phyloP scores from a whole-genome alignment of 2,797 vertebrate species.

The Syngnathus acus region DNA sequence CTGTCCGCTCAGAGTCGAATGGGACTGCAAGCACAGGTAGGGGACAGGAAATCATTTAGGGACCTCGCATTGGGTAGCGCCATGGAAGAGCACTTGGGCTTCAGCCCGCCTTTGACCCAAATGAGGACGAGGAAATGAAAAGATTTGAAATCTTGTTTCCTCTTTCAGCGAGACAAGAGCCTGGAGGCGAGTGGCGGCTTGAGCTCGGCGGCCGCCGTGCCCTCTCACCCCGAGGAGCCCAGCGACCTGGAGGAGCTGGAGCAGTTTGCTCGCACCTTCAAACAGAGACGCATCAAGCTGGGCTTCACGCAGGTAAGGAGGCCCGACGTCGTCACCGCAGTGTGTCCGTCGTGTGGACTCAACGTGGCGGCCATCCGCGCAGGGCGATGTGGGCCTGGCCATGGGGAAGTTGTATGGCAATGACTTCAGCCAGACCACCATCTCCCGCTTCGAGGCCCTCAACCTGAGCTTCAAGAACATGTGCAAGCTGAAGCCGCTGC shows the following conservation, averaged over 20 bases:
- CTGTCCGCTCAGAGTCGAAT: conserved; percentile 75
- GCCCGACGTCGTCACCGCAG: rapidly evolving
- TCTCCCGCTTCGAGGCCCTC: conserved; percentile 90
- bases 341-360: not conserved
- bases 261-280: conserved; percentile 90
- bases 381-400: conserved; percentile 89
- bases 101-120: no score
- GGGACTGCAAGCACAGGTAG: conserved; percentile 83
- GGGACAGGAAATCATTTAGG: conserved; percentile 21
- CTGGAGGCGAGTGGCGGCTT: conserved; percentile 57
- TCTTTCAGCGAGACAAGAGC: conserved; percentile 64
- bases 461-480: conserved; percentile 97
- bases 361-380: not conserved
- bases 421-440: conserved; percentile 92
- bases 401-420: conserved; percentile 95
- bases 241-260: conserved; percentile 91
- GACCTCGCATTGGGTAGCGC: not conserved
- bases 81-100: no score
- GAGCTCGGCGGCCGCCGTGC: conserved; percentile 56
- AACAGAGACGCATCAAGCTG: conserved; percentile 89
- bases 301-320: conserved; percentile 83
- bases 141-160: not conserved
- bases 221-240: conserved; percentile 82
- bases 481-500: conserved; percentile 91
- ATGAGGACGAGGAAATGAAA: no score